phyloP scores from a whole-genome alignment of 2,888 invertebrate genomes.

The Zaprionus obscuricornis region DNA sequence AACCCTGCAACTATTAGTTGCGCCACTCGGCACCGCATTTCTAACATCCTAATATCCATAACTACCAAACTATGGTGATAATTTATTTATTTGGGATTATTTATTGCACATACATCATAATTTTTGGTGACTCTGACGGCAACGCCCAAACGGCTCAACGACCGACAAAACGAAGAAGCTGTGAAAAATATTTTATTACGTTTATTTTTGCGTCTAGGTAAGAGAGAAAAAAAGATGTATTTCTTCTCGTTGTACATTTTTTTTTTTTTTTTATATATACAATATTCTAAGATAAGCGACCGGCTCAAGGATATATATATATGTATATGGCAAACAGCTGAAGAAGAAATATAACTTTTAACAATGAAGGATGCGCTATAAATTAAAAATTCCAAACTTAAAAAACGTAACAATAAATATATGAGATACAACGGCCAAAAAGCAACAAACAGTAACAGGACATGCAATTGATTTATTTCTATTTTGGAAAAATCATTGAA shows the following conservation, averaged over 20 bases:
- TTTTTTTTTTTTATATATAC: slow-evolving; percentile 3
- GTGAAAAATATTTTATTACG: slow-evolving; percentile 69
- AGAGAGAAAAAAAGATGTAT: slow-evolving; percentile 47
- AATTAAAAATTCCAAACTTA: slow-evolving; percentile 79
- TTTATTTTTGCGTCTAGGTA: slow-evolving; percentile 30
- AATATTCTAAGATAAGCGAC: slow-evolving; percentile 42
- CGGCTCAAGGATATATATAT: slow-evolving; percentile 49
- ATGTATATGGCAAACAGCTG: slow-evolving; percentile 35
- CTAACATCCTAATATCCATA: too few species aligned
- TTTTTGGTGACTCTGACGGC: slow-evolving; percentile 66
- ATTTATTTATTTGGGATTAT: slow-evolving; percentile 83
- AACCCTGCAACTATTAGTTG: slow-evolving; percentile 69
- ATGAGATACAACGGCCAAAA: slow-evolving; percentile 46
- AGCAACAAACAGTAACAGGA: too few species aligned
- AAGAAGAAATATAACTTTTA: slow-evolving; percentile 73
- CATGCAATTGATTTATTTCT: slow-evolving; percentile 72
- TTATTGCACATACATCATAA: slow-evolving; percentile 82
- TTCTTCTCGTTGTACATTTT: slow-evolving; percentile 22
- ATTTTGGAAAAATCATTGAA: slow-evolving; percentile 54
- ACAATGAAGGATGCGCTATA: slow-evolving; percentile 77
- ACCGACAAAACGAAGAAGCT: too few species aligned
- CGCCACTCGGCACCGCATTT: slow-evolving; percentile 61
- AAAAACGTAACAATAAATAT: slow-evolving; percentile 75
- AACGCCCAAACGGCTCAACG: slow-evolving; percentile 41
- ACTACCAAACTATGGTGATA: slow-evolving; percentile 70